Evolutionary conservation across 2,797 vertebrate genomes (phyloP), one percentile per base, ranked within the genome.

Genomic region (Aplochiton taeniatus): DNA sequence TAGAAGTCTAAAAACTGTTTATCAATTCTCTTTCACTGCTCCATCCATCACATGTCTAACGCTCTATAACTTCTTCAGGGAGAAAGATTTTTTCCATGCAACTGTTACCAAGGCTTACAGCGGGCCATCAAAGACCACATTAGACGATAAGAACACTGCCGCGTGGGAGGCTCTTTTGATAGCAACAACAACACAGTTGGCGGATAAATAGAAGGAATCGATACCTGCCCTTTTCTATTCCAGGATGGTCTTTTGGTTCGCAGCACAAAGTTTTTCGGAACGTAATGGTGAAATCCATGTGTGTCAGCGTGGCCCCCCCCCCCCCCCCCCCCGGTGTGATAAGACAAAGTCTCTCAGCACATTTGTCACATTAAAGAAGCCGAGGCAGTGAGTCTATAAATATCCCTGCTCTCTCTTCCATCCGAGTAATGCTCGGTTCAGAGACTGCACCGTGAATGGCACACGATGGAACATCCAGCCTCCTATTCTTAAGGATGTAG

Each of bases 21-120:
- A 75, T 74, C 68, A 73, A 54, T 61, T 66, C 65, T 61, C 61
- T 75, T 75, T 81, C 8, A 69, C 74, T 78, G 70, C 44, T 17
- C 48, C 67, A 81, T 84, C 84, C 74, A 65, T 88, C 81, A 83
- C 51, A 57, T 41, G 43, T 13, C 59, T 75, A 62, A 51, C 51
- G 42, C 58, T 17, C 61, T 62, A 17, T 42, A 16, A 63, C 61
- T 71, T 80, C 70, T 73, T 65, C 13, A 13, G 65, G 68, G 50
- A 41, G 9, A 74, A 72, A n/a, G 60, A 63, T 48, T 67, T 78
- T n/a, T 70, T 79, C 72, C 45, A 67, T 72, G 69, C 71, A 83
- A 72, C 75, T 53, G 68, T 70, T 74, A 54, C 65, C 57, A 65
- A 11, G 58, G 51, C 62, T 69, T 46, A 63, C 58, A 58, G 68